Evolutionary conservation across 2,113 vertebrate species (phyloP), one percentile per base, ranked within the genome.

Genomic region (Xenotilapia longispinis): DNA sequence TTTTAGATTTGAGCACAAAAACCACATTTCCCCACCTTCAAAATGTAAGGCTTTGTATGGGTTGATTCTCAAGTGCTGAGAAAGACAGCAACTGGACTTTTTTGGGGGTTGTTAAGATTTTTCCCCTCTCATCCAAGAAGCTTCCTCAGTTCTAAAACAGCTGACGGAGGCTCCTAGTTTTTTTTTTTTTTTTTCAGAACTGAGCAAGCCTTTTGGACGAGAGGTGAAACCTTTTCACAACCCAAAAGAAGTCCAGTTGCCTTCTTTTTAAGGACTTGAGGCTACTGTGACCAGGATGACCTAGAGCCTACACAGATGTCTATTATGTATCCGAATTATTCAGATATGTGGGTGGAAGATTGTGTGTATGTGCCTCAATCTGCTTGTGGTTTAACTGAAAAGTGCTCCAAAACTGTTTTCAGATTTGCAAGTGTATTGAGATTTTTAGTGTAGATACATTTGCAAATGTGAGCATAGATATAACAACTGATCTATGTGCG

Each of bases 1-100:
- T 85, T 88, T 75, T 26, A 83, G 28, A 68, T 55, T 53, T 42
- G 28, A 75, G 17, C 47, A 84, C 7, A 57, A 65, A 42, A 53
- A 9, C 36, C 75, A 26, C n/a, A 38, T 85, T 81, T 87, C 38
- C 19, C 79, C 33, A 51, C 26, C 10, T 19, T n/a, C n/a, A 23
- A 21, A 60, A 9, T 17, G 21, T 4, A 33, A 63, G 33, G 8
- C 11, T 86, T 83, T 60, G 60, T n/a, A 83, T 75, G 42, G 23
- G 9, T 28, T 15, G 9, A 28, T 75, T 47, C 21, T 26, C 8
- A 15, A 73, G 13, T 73, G 40, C 40, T 73, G 13, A 73, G 14
- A 73, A 73, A 73, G 21, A 4, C 23, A 6, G 21, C 38, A 73
- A 73, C 21, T 73, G 38, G 38, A 73, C 21, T 73, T 15, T 15